Conservation (phyloP, 1,140 invertebrate species). For the Plodia interpunctella region DNA sequence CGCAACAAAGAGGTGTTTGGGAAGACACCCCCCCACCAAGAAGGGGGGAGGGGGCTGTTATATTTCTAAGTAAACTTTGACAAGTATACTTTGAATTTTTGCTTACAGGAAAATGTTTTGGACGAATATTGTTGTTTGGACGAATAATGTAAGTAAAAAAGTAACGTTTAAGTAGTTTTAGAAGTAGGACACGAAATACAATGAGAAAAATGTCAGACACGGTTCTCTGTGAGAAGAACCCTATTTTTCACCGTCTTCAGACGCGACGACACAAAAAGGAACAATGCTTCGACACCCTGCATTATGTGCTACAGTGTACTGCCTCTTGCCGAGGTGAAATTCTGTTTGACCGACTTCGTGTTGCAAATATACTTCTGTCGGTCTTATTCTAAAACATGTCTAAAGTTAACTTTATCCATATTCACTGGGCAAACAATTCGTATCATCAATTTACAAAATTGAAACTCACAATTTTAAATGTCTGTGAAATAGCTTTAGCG, state of each 20-base stretch:
- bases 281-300: background rate
- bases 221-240: background rate
- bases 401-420: no score
- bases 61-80: background rate
- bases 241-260: background rate
- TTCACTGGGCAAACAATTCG: no score
- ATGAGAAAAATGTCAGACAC: no score
- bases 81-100: background rate
- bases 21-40: slow-evolving; percentile 9
- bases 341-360: background rate
- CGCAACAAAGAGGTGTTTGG: slow-evolving; percentile 14
- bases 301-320: background rate
- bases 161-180: no score
- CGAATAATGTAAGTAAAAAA: no score
- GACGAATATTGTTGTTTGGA: background rate
- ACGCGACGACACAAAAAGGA: background rate
- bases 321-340: background rate
- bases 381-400: no score
- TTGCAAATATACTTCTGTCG: no score
- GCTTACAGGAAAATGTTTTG: background rate
- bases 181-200: no score
- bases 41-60: slow-evolving; percentile 5
- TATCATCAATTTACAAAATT: no score
- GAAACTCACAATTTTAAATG: no score
- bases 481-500: no score